These are phyloP conservation scores for Atherinosoma microstoma DNA, from an alignment of 2,797 vertebrate genomes.

Conservation along the genomic window DNA sequence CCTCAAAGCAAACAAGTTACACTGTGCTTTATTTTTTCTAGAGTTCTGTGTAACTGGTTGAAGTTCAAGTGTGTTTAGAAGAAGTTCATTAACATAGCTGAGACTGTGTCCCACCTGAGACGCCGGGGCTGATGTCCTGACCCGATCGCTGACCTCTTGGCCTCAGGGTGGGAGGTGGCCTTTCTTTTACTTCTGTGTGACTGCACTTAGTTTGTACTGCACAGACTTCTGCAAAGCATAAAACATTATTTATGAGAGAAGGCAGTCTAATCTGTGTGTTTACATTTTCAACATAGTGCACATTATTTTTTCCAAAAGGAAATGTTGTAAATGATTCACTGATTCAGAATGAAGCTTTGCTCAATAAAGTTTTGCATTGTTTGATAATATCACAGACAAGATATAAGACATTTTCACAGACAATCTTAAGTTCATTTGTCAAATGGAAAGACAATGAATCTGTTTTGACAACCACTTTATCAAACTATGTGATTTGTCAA, in stretches of 20 bases:
- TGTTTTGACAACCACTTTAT: too few relatives aligned
- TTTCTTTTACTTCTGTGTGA: constrained; percentile 25
- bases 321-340: background rate
- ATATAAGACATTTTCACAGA: too few relatives aligned
- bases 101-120: constrained; percentile 59
- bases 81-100: background rate
- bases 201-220: constrained; percentile 22
- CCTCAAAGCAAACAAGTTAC: background rate
- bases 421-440: too few relatives aligned
- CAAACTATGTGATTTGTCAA: too few relatives aligned
- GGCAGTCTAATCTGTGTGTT: background rate
- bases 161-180: constrained; percentile 17
- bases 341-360: background rate
- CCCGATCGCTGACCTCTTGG: constrained; percentile 28
- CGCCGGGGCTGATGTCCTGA: constrained; percentile 21
- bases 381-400: background rate
- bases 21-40: background rate
- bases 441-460: too few relatives aligned
- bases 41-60: constrained; percentile 7
- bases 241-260: constrained; percentile 39
- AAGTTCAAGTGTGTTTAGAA: constrained; percentile 49
- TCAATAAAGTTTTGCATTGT: background rate
- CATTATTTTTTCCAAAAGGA: background rate
- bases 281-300: background rate
- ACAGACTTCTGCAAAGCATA: constrained; percentile 62